Evolutionary conservation across 2,888 invertebrate genomes (phyloP).

Genomic region (Pelosia muscerda): DNA sequence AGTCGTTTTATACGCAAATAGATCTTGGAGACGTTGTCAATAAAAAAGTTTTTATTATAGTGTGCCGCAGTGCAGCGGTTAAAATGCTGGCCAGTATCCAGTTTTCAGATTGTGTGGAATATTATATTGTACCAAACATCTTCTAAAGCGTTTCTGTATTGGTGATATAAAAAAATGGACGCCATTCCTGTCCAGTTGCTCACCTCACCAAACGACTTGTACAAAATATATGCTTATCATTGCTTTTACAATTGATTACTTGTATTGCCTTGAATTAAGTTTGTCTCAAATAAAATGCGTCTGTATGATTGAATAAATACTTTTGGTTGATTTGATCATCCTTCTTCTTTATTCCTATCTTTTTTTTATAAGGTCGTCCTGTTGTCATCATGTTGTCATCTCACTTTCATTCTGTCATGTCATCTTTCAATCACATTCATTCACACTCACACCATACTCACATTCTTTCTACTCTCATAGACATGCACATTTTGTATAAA

Average conservation of each 20-base stretch:
- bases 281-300: not conserved
- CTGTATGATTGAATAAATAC: conserved; percentile 35
- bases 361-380: not conserved
- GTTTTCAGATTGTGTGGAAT: conserved; percentile 77
- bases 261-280: not conserved
- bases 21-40: conserved; percentile 39
- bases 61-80: conserved; percentile 74
- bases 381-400: not conserved
- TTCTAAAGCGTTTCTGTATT: conserved; percentile 60
- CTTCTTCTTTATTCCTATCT: not conserved
- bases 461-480: not conserved
- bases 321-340: not conserved
- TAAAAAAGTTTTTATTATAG: conserved; percentile 47
- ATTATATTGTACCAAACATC: conserved; percentile 66
- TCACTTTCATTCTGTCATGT: not conserved
- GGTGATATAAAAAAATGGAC: conserved; percentile 25
- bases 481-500: not conserved
- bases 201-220: conserved; percentile 40
- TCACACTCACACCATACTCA: not conserved
- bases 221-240: conserved; percentile 32
- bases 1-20: conserved; percentile 22
- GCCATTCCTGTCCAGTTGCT: conserved; percentile 46
- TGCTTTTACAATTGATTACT: conserved; percentile 53
- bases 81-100: conserved; percentile 77
- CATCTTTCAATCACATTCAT: not conserved